Evolutionary conservation across 2,113 vertebrate species (phyloP), one percentile per base, ranked within the genome.

Genomic region (Rousettus leschenaultii): DNA sequence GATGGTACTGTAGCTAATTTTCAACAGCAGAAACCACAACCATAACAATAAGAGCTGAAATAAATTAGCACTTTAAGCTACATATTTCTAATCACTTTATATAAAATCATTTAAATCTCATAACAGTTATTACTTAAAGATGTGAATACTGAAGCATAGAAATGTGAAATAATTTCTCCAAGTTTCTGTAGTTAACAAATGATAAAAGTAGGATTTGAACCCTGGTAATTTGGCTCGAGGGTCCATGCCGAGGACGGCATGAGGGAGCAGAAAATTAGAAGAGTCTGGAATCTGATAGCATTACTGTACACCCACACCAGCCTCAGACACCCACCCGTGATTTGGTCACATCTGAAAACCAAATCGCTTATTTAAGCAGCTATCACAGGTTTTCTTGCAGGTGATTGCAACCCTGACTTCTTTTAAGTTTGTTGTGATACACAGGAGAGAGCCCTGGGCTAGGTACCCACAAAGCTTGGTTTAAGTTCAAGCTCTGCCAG

Each of bases 251-350:
- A 94, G 14, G 24, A 57, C 18, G 6, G 26, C 19, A 79, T 51
- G 51, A 51, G 51, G 15, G 26, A 94, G 8, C 8, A 21, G 53
- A 89, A 84, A 92, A 7, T 19, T 45, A 35, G 16, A 21, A 48
- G 22, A 71, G 13, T 33, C 9, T n/a, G 35, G 3, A 16, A 22
- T 6, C 18, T 18, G 11, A 75, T 0, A 10, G 43, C 2, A 43
- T n/a, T 43, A 14, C 1, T 0, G 3, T n/a, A 14, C 26, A 28
- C 10, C 2, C 24, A 35, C 1, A 6, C 1, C 0, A 21, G 35
- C 2, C 48, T 15, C 22, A 1, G 6, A 26, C 3, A 61, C 38
- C n/a, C 22, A 40, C 2, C 1, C 53, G 24, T 19, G 7, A n/a
- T 35, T 15, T 45, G 35, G 8, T 43, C 13, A 53, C 15, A 61